phyloP scores from a whole-genome alignment of 1,140 invertebrate species.

The Diorhabda carinulata region DNA sequence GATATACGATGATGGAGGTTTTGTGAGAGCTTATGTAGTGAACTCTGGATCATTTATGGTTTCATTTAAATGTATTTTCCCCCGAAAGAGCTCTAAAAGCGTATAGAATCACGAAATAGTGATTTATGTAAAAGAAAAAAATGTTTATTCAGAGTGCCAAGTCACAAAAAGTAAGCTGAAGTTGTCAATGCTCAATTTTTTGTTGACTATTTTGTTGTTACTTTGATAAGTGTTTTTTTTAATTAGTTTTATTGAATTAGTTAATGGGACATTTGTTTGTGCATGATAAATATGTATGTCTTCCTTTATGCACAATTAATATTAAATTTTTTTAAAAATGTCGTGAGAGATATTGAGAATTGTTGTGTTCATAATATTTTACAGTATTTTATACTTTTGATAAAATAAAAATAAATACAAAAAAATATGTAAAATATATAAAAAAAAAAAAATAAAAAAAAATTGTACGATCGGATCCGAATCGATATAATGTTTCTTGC shows the following conservation, averaged over 20 bases:
- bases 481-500: no score
- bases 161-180: background rate
- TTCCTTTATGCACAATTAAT: constrained; percentile 33
- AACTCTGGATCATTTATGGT: no score
- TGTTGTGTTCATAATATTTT: constrained; percentile 50
- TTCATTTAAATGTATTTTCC: no score
- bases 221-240: constrained; percentile 24
- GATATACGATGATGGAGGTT: no score
- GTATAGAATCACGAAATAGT: no score
- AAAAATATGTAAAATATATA: constrained; percentile 34
- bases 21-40: no score
- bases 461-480: constrained; percentile 16
- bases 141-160: constrained; percentile 4
- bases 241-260: constrained; percentile 21
- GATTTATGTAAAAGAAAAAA: background rate
- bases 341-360: constrained; percentile 47
- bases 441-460: constrained; percentile 35
- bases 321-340: constrained; percentile 28
- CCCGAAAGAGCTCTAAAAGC: no score
- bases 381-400: constrained; percentile 51
- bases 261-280: constrained; percentile 19
- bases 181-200: constrained; percentile 8
- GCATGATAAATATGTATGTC: constrained; percentile 29
- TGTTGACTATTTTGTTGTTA: constrained; percentile 22
- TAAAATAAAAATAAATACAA: constrained; percentile 41